Evolutionary conservation across 2,888 invertebrate species (phyloP).

Genomic region (Noctua janthe): DNA sequence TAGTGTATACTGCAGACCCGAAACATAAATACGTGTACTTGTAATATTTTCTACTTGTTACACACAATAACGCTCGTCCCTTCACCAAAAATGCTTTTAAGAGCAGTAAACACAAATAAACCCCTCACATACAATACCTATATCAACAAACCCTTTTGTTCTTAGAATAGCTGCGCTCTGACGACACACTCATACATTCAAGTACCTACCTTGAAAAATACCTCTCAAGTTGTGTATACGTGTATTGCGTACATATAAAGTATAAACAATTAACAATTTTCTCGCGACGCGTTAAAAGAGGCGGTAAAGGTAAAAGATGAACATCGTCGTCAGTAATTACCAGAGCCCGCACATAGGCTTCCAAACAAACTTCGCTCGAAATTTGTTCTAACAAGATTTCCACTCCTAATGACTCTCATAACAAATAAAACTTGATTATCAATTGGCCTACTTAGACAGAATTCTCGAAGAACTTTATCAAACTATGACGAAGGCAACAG

Average conservation of each 20-base stretch:
- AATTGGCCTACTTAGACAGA: slow-evolving; percentile 74
- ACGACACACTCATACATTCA: slow-evolving; percentile 13
- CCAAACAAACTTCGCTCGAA: slow-evolving; percentile 74
- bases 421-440: slow-evolving; percentile 81
- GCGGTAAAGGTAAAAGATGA: slow-evolving; percentile 66
- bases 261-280: slow-evolving; percentile 63
- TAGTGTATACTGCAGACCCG: slow-evolving; percentile 54
- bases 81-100: slow-evolving; percentile 47
- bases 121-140: slow-evolving; percentile 36
- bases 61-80: slow-evolving; percentile 48
- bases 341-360: slow-evolving; percentile 74
- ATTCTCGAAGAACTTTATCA: slow-evolving; percentile 69
- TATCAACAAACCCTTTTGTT: slow-evolving; percentile 25
- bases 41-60: slow-evolving; percentile 59
- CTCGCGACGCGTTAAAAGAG: slow-evolving; percentile 61
- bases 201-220: slow-evolving; percentile 18
- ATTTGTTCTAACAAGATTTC: slow-evolving; percentile 74
- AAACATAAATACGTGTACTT: slow-evolving; percentile 59
- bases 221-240: not conserved
- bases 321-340: slow-evolving; percentile 72
- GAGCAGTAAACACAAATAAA: slow-evolving; percentile 44
- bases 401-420: slow-evolving; percentile 75
- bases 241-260: slow-evolving; percentile 47
- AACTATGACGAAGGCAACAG: slow-evolving; percentile 74
- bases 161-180: slow-evolving; percentile 20